phyloP scores from a whole-genome alignment of 2,797 vertebrate species.

The Kryptopterus vitreolus region DNA sequence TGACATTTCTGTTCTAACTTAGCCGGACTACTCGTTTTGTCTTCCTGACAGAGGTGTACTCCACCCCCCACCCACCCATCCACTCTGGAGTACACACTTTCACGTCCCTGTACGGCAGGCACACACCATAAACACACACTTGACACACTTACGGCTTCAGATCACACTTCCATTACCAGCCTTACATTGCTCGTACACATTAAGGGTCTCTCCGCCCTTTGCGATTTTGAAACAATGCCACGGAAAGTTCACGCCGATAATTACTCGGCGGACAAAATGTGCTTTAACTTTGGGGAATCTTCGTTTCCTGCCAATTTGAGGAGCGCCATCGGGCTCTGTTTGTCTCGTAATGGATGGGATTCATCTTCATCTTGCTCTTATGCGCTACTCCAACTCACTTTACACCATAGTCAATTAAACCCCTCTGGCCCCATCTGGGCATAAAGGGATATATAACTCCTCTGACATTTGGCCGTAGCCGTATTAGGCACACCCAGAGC shows the following conservation, averaged over 20 bases:
- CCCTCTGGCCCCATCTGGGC: conserved; percentile 73
- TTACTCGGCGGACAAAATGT: conserved; percentile 64
- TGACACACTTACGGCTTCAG: conserved; percentile 41
- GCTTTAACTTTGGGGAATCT: conserved; percentile 66
- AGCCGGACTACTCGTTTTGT: background rate
- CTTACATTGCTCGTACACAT: conserved; percentile 50
- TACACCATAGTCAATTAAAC: conserved; percentile 78
- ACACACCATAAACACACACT: conserved; percentile 31
- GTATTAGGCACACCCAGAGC: conserved; percentile 77
- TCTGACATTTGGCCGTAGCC: conserved; percentile 76
- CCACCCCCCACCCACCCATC: too few relatives aligned
- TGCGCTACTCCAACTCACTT: conserved; percentile 76
- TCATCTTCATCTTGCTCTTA: conserved; percentile 79
- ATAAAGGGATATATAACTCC: conserved; percentile 80
- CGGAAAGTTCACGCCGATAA: conserved; percentile 61
- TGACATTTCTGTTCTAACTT: conserved; percentile 4
- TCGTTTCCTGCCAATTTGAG: conserved; percentile 69
- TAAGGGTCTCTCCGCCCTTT: conserved; percentile 48
- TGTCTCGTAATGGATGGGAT: conserved; percentile 79
- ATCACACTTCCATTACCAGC: conserved; percentile 45
- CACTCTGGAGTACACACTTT: background rate
- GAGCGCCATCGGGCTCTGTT: conserved; percentile 73
- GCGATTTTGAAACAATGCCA: conserved; percentile 57
- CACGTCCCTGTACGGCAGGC: conserved; percentile 2
- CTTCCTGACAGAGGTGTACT: background rate